A percentile compares a stretch with the other conserved stretches of the same genome.
Evolutionary conservation across 2,113 vertebrate species (phyloP).

Genomic region (Hydropotes inermis): DNA sequence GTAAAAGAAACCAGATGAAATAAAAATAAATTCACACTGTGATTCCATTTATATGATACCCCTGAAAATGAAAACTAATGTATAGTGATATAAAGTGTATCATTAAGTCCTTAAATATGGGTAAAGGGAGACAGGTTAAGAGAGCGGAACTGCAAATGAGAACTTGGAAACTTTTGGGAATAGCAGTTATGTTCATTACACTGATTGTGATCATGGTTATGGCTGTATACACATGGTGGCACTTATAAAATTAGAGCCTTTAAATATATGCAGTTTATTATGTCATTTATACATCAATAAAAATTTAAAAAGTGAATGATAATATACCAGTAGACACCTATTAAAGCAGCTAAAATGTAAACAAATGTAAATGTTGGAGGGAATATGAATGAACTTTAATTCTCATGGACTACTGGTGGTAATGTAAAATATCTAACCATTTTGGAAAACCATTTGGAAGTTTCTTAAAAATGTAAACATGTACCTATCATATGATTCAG

Average conservation of each 20-base stretch:
- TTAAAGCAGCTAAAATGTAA: neutral
- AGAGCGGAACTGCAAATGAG: neutral
- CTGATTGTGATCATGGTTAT: neutral
- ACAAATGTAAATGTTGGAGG: neutral
- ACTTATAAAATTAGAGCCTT: neutral
- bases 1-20: neutral
- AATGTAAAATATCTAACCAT: neutral
- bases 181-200: neutral
- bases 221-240: neutral
- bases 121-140: neutral
- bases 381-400: neutral
- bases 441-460: neutral
- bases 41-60: neutral
- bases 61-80: neutral
- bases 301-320: neutral
- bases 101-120: neutral
- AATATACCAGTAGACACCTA: neutral
- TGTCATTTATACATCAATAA: neutral
- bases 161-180: too few species aligned
- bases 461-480: neutral
- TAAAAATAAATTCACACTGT: neutral
- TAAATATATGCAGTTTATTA: neutral
- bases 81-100: neutral
- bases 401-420: neutral
- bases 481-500: neutral